These are phyloP conservation scores for Crenichthys baileyi DNA, from an alignment of 2,797 vertebrate species.

Conservation along the genomic window DNA sequence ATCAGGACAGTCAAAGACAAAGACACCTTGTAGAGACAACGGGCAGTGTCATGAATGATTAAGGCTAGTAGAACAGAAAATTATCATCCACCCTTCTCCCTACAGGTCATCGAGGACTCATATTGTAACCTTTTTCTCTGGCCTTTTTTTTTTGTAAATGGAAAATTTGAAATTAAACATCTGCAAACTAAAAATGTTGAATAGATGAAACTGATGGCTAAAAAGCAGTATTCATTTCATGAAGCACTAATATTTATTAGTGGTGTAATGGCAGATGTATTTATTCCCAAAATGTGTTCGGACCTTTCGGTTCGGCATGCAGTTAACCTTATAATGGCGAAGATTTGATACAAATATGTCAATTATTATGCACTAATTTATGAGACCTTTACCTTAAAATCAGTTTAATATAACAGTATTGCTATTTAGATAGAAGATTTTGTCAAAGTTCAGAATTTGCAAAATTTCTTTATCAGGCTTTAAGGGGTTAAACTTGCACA, in stretches of 20 bases:
- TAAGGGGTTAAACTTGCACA: neutral
- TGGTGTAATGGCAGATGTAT: neutral
- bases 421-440: neutral
- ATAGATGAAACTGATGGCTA: conserved; percentile 43
- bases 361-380: neutral
- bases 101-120: conserved; percentile 41
- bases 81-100: conserved; percentile 55
- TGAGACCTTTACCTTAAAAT: neutral
- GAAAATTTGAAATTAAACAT: conserved; percentile 30
- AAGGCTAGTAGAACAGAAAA: conserved; percentile 66
- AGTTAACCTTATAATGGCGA: neutral
- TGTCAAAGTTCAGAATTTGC: neutral
- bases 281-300: neutral
- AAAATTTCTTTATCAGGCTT: neutral
- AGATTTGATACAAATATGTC: neutral
- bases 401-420: no score
- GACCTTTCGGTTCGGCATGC: neutral
- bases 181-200: conserved; percentile 35
- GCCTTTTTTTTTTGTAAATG: neutral
- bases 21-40: conserved; percentile 79
- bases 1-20: conserved; percentile 75
- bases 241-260: conserved; percentile 23
- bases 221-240: conserved; percentile 23
- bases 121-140: conserved; percentile 21
- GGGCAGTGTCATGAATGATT: conserved; percentile 69